Evolutionary conservation across 2,888 invertebrate genomes (phyloP), one percentile per base, ranked within the genome.

Genomic region (Oscheius sp.): DNA sequence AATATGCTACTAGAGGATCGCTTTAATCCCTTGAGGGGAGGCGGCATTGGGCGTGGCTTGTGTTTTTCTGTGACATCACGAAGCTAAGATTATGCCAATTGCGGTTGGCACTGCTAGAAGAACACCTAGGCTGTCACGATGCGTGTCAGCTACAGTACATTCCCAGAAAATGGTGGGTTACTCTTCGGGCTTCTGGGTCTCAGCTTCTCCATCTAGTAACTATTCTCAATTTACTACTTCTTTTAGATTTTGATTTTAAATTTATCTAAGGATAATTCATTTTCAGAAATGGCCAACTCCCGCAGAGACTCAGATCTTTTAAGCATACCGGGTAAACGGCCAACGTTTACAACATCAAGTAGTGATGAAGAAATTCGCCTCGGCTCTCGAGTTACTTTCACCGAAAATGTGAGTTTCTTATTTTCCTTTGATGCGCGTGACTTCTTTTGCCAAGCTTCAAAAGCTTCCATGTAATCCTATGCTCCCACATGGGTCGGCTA

Each of bases 321-420:
- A 4, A 37, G 29, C 27, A 67, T 67, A 67, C 67, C 67, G 31
- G 67, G 67, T 5, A 55, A 67, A 29, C 45, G 61, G 48, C 48
- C 68, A 5, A 52, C 37, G 6, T 68, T 68, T 61, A 39, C 37
- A 4, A 55, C 37, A 8, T 64, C 69, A 10, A 58, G 65, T 15
- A 72, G 69, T 46, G 72, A 69, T 37, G 72, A 72, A 42, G 68
- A 69, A 23, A 69, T 72, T 31, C 70, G 71, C 1, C 72, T 80
- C 17, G 76, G 79, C 31, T 80, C 80, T 33, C 67, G 76, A 23
- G 80, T 80, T 31, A 76, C 76, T 17, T 80, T 80, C 69, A 72
- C 61, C 15, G 61, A 61, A 45, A 61, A 45, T 25, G 61, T 61
- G 29, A 45, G 61, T 45, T 6, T 61, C 23, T 37, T 37, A 15